Evolutionary conservation across 2,888 invertebrate genomes (phyloP), one percentile per base, ranked within the genome.

Genomic region (Melieria omissa): DNA sequence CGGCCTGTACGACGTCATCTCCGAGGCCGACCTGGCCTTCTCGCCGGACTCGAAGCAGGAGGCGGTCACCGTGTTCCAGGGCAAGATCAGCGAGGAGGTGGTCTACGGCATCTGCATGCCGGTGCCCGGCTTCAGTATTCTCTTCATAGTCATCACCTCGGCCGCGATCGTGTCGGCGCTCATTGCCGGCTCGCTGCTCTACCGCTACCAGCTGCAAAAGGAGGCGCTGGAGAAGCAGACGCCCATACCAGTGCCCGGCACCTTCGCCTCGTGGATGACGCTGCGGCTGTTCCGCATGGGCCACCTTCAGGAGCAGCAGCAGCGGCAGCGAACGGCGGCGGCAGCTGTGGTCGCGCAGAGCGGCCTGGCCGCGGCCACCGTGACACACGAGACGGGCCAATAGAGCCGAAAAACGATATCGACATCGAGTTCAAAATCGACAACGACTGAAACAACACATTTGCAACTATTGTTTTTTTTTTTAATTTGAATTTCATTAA

Each of bases 31-130:
- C 86, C 88, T 97, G 55, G 95, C 94, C 52, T 97, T 97, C 86
- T 95, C 94, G 78, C 95, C 96, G 0, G 93, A 95, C 80, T 89
- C 90, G 65, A 90, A 91, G 78, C 91, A 91, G 62, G 95, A 95
- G 85, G 92, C 95, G 0, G 95, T 95, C 1, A 95, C 95, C 4
- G 94, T 95, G 0, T 95, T 95, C 86, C 95, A 95, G 86, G 95
- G 95, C 66, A 90, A 94, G 82, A 95, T 95, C 82, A 90, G 93
- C 63, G 95, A 96, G 85, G 96, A 96, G 88, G 94, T 95, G 0
- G 95, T 96, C 7, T 96, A 96, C 85, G 96, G 96, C 46, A 95
- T 96, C 66, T 96, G 96, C 81, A 92, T 96, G 89, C 96, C 96
- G 0, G 93, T 95, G 42, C 93, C 95, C 0, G 94, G 95, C 44